phyloP scores from a whole-genome alignment of 2,113 vertebrate genomes.

The Solenodon paradoxus region DNA sequence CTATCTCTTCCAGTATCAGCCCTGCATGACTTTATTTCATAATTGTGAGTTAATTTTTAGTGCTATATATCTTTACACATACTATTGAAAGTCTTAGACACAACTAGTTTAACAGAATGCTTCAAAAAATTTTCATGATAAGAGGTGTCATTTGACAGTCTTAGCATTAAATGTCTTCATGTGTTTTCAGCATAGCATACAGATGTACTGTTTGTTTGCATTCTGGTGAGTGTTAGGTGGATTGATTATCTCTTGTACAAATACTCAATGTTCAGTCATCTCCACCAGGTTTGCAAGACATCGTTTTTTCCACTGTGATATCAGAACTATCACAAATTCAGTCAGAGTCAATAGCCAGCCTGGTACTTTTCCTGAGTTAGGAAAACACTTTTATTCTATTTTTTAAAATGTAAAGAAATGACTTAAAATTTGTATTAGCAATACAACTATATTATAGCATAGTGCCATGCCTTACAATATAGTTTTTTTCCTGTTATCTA shows the following conservation, averaged over 20 bases:
- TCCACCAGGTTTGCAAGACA: neutral
- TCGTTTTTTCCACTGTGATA: neutral
- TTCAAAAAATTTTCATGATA: neutral
- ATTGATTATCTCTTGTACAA: accelerated
- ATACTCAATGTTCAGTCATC: neutral
- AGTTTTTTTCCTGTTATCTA: neutral
- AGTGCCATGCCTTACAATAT: neutral
- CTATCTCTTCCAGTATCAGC: neutral
- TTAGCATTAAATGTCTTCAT: neutral
- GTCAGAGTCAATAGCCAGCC: neutral
- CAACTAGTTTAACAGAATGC: neutral
- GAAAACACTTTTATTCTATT: neutral
- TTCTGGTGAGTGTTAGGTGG: neutral
- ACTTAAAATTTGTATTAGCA: neutral
- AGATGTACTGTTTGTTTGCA: neutral
- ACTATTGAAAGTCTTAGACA: too few relatives aligned
- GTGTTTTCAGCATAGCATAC: neutral
- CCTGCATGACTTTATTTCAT: neutral
- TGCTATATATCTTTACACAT: neutral
- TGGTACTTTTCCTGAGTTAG: neutral
- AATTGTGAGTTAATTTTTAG: neutral
- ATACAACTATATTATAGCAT: neutral
- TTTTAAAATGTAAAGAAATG: neutral
- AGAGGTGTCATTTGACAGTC: neutral
- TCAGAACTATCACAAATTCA: neutral